Conservation (phyloP, 2,888 invertebrate species). For the Andrena dorsata region DNA sequence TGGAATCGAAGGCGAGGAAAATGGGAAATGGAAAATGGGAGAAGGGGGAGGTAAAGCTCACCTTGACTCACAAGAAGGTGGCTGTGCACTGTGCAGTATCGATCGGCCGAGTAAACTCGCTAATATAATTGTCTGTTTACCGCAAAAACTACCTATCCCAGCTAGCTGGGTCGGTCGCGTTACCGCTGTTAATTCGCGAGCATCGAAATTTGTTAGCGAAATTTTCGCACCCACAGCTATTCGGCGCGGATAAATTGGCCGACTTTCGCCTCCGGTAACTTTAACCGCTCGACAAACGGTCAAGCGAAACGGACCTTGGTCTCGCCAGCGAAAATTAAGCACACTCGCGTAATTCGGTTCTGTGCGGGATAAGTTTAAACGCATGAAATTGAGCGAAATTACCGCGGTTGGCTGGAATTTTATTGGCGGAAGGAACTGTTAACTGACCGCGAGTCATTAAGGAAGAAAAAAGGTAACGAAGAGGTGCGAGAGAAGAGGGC, state of each 20-base stretch:
- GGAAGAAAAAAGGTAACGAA: not conserved
- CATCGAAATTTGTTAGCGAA: slow-evolving; percentile 19
- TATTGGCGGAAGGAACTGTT: too few species aligned
- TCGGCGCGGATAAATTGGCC: slow-evolving; percentile 21
- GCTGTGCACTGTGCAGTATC: slow-evolving; percentile 73
- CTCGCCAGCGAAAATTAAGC: not conserved
- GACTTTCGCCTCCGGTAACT: slow-evolving; percentile 9
- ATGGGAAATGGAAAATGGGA: not conserved
- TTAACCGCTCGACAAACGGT: slow-evolving; percentile 3
- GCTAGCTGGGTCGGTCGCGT: slow-evolving; percentile 13
- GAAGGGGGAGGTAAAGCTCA: slow-evolving; percentile 35
- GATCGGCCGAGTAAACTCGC: slow-evolving; percentile 71
- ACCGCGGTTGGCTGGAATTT: not conserved
- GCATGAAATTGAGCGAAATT: not conserved
- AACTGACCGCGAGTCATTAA: not conserved
- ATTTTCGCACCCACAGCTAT: slow-evolving; percentile 5
- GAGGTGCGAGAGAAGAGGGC: not conserved
- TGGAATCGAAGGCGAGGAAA: slow-evolving; percentile 16
- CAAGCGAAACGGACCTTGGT: not conserved
- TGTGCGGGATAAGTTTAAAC: not conserved
- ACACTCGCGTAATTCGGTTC: not conserved
- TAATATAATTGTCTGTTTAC: slow-evolving; percentile 67
- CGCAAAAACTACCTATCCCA: slow-evolving; percentile 58
- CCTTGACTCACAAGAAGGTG: slow-evolving; percentile 69
- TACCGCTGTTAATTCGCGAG: slow-evolving; percentile 24